Base-by-base conservation (phyloP, 2,888 invertebrate genomes). In the Lochmaea capreae region DNA sequence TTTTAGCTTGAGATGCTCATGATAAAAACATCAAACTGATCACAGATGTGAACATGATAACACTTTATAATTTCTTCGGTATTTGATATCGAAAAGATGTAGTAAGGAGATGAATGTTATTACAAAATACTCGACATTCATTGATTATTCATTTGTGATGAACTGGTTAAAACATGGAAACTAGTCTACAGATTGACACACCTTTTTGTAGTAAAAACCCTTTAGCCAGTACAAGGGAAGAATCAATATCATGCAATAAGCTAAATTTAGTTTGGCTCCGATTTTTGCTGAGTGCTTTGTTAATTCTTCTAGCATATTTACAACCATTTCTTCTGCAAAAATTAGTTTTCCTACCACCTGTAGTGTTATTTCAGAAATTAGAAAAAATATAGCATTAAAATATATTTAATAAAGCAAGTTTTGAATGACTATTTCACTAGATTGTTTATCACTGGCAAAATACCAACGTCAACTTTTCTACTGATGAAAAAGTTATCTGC, bases 241-340 rank as follows among this genome's bases (percentile, higher is more conserved):
- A 88, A 87, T 92, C 91, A 85, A 92, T 92, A 88, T 92, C 92
- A 86, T 89, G 89, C 85, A 92, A 89, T 78, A 92, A 88, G 78
- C 86, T 86, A 76, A 76, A 74, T 65, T 81, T 81, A 67, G 79
- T 77, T 67, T 81, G 76, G 67, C 76, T 79, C 72, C 84, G 81
- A 76, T 87, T 87, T 82, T 82, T 86, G 75, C 84, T 84, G 65
- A 87, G 82, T 63, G 79, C 85, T 74, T 84, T 85, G 80, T 82
- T 79, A 74, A 87, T 83, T 77, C 86, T 84, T 72, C 81, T 82
- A 39, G 87, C 86, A 65, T 87, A 85, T 79, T 84, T 86, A 76
- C 82, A 81, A 71, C 80, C 79, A 73, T 80, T 83, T 75, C 79
- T 81, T 65, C 65, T 49, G 39, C 33, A 12, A 10, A 52, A 39